Percentiles rank a stretch among this genome's conserved stretches.
Evolutionary conservation across 2,797 vertebrate species (phyloP).

Genomic region (Kryptopterus vitreolus): DNA sequence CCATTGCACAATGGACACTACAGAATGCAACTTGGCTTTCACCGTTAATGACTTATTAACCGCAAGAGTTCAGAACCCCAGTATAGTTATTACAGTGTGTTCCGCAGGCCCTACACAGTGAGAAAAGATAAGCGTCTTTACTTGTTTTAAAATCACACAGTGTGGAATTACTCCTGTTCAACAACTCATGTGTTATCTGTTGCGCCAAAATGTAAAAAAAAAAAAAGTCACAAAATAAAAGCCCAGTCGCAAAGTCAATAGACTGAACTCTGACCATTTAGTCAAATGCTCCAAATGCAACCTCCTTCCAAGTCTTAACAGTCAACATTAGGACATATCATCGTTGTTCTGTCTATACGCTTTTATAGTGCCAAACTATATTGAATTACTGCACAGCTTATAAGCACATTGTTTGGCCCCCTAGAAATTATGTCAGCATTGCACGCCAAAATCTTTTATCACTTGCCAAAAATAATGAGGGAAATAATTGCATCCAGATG

Average conservation of each 20-base stretch:
- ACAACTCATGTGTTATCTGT: not conserved
- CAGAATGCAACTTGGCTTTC: slow-evolving; percentile 63
- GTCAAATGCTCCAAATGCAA: slow-evolving; percentile 14
- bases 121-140: slow-evolving; percentile 31
- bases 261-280: not conserved
- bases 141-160: slow-evolving; percentile 53
- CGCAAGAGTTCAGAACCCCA: slow-evolving; percentile 97
- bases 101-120: slow-evolving; percentile 82
- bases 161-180: slow-evolving; percentile 8
- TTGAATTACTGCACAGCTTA: slow-evolving; percentile 54
- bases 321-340: slow-evolving; percentile 28
- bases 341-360: slow-evolving; percentile 19
- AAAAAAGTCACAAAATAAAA: slow-evolving; percentile 3
- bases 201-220: slow-evolving; percentile 2
- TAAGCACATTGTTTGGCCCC: slow-evolving; percentile 70
- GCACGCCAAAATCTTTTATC: slow-evolving; percentile 96
- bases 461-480: slow-evolving; percentile 87
- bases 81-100: slow-evolving; percentile 84
- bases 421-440: slow-evolving; percentile 80
- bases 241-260: not conserved
- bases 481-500: slow-evolving; percentile 96
- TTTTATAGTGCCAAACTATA: slow-evolving; percentile 39
- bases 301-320: slow-evolving; percentile 17
- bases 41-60: slow-evolving; percentile 91
- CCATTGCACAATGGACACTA: slow-evolving; percentile 76